Percentiles rank a stretch among this genome's conserved stretches.
These are phyloP conservation scores for Euthynnus affinis DNA, from an alignment of 2,797 vertebrate genomes.

Conservation along the genomic window DNA sequence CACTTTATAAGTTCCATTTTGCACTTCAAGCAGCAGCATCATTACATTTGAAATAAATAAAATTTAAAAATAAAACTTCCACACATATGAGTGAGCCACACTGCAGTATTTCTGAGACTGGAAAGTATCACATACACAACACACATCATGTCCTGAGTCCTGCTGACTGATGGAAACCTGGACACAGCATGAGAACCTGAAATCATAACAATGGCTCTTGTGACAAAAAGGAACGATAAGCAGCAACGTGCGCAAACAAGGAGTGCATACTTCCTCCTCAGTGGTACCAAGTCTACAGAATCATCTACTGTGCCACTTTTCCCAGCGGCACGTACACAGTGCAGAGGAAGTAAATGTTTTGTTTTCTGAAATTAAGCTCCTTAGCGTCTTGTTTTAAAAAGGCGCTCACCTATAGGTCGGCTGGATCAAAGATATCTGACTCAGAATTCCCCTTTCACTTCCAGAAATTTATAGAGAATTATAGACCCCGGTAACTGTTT, in stretches of 20 bases:
- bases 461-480: conserved; percentile 52
- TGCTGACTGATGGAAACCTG: conserved; percentile 9
- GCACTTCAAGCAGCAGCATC: background rate
- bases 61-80: too few relatives aligned
- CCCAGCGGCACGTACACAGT: conserved; percentile 55
- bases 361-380: conserved; percentile 75
- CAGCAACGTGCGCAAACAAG: conserved; percentile 18
- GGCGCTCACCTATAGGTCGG: conserved; percentile 47
- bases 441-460: conserved; percentile 66
- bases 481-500: conserved; percentile 55
- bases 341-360: conserved; percentile 78
- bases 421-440: conserved; percentile 47
- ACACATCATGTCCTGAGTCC: background rate
- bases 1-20: background rate
- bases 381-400: conserved; percentile 39
- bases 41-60: background rate
- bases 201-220: conserved; percentile 49
- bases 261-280: conserved; percentile 57
- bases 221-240: conserved; percentile 33
- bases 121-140: background rate
- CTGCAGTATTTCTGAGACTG: background rate
- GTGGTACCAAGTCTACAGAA: conserved; percentile 8
- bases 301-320: conserved; percentile 50
- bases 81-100: too few relatives aligned
- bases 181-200: conserved; percentile 31